Percentiles rank a stretch among this genome's conserved stretches.
These are phyloP conservation scores for Volucella inanis DNA, from an alignment of 2,888 invertebrate species.

Conservation along the genomic window DNA sequence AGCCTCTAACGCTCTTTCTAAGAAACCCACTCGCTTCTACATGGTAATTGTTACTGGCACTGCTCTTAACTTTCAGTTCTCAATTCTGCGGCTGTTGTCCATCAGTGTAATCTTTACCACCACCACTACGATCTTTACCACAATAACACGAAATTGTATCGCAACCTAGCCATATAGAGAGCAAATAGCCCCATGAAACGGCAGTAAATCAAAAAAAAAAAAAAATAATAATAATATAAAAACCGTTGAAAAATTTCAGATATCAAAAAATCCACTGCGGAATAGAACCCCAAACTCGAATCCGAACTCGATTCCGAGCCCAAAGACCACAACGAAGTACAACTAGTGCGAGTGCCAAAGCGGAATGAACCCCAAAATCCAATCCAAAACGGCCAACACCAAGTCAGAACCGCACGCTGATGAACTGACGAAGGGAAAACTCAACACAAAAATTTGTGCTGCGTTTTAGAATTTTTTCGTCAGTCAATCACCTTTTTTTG, in stretches of 20 bases:
- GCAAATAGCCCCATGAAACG: constrained; percentile 22
- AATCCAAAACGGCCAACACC: constrained; percentile 5
- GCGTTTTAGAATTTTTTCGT: constrained; percentile 68
- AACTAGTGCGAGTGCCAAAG: too few relatives aligned
- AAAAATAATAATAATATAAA: too few relatives aligned
- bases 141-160: constrained; percentile 40
- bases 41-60: constrained; percentile 4
- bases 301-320: not conserved
- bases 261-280: constrained; percentile 54
- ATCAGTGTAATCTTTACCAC: constrained; percentile 11
- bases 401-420: constrained; percentile 23
- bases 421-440: constrained; percentile 51
- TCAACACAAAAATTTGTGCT: constrained; percentile 54
- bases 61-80: too few relatives aligned
- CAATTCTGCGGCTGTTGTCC: constrained; percentile 5
- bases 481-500: constrained; percentile 72
- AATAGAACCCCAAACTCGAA: constrained; percentile 44
- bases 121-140: too few relatives aligned
- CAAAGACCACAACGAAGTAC: too few relatives aligned
- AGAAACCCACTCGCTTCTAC: constrained; percentile 48
- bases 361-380: not conserved
- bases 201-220: not conserved
- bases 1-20: constrained; percentile 53
- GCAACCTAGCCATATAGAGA: constrained; percentile 21
- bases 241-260: constrained; percentile 54